Conservation (phyloP, 2,113 vertebrate genomes). For the Okapia johnstoni region DNA sequence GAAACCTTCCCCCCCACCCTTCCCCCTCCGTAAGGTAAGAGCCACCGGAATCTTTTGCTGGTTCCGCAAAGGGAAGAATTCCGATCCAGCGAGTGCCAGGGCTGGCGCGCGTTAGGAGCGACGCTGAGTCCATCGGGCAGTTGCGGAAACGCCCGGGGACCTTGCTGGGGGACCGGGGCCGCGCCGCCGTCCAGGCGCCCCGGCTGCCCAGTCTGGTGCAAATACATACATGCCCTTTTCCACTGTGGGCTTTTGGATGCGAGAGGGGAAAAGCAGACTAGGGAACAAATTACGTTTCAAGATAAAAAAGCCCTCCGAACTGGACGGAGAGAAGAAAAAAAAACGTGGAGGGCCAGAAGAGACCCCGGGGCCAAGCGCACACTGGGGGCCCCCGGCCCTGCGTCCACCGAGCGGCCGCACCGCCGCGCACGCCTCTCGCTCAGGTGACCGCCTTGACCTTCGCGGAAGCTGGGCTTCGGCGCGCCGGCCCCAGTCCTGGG, state of each 20-base stretch:
- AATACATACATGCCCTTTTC: not conserved
- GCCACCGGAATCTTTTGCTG: not conserved
- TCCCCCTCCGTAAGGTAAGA: not conserved
- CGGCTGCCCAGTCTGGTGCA: not conserved
- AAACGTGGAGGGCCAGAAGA: not conserved
- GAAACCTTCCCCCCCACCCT: too few species aligned
- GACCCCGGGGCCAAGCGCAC: not conserved
- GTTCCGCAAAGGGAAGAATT: not conserved
- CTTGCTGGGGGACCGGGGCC: rapidly evolving
- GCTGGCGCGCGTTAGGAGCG: not conserved
- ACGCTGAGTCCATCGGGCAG: rapidly evolving
- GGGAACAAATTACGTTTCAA: not conserved
- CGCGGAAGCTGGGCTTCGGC: not conserved
- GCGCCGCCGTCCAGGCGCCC: rapidly evolving
- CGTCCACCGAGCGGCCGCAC: rapidly evolving
- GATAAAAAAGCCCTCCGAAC: not conserved
- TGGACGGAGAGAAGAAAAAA: not conserved
- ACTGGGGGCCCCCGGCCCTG: rapidly evolving
- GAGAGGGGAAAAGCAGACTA: not conserved
- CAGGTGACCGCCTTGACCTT: not conserved
- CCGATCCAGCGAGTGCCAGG: not conserved
- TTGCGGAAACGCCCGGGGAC: too few species aligned
- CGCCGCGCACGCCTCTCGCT: not conserved
- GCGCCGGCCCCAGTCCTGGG: not conserved
- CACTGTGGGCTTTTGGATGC: not conserved